phyloP scores from a whole-genome alignment of 1,140 invertebrate genomes.

The Leptopilina boulardi region DNA sequence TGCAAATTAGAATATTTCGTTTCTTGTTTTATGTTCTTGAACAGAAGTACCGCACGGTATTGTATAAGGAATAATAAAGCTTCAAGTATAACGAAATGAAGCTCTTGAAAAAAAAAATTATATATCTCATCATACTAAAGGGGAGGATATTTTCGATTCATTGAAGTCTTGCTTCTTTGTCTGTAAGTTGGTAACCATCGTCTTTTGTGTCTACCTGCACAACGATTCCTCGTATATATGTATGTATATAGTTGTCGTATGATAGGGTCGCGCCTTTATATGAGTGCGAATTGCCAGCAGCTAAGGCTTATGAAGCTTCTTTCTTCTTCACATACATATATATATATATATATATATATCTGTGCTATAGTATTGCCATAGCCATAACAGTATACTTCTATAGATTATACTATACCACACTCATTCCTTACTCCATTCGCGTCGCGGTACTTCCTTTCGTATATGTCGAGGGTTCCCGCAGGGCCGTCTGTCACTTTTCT shows the following conservation, averaged over 20 bases:
- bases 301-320: constrained; percentile 21
- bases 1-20: not conserved
- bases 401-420: constrained; percentile 15
- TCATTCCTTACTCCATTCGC: constrained; percentile 29
- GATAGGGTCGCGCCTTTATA: not conserved
- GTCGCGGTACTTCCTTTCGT: constrained; percentile 17
- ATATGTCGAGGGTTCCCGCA: constrained; percentile 18
- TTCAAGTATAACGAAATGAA: not conserved
- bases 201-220: constrained; percentile 26
- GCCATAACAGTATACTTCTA: constrained; percentile 13
- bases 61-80: not conserved
- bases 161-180: constrained; percentile 19
- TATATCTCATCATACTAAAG: not conserved
- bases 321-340: not conserved
- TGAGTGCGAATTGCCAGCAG: constrained; percentile 25
- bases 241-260: not conserved
- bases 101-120: not conserved
- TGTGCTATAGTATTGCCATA: not conserved
- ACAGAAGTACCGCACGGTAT: not conserved
- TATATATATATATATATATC: not conserved
- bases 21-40: not conserved
- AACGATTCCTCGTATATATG: not conserved
- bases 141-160: constrained; percentile 19
- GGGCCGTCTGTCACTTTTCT: constrained; percentile 25
- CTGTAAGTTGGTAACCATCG: not conserved